Percentiles rank a stretch among this genome's conserved stretches.
Conservation (phyloP, 2,113 vertebrate genomes). For the Anolis sagrei region DNA sequence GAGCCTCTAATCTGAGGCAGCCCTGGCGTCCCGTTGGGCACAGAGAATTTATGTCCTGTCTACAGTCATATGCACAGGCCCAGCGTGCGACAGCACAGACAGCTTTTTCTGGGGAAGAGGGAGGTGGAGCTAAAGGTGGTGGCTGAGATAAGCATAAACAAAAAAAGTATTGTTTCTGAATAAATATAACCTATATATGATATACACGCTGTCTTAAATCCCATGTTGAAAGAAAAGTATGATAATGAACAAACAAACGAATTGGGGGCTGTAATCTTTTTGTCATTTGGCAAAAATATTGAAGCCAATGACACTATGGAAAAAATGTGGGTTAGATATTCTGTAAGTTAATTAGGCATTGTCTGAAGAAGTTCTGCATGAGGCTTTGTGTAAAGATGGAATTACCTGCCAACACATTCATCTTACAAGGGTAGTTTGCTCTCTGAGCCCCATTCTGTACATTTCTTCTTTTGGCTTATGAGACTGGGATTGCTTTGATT, state of each 20-base stretch:
- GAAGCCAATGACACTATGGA: neutral
- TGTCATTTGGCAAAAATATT: neutral
- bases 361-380: neutral
- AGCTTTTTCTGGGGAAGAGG: too few species aligned
- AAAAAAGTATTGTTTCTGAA: too few species aligned
- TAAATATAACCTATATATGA: too few species aligned
- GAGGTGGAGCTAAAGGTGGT: neutral
- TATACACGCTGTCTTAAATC: too few species aligned
- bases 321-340: neutral
- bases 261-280: neutral
- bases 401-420: accelerated
- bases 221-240: too few species aligned
- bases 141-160: neutral
- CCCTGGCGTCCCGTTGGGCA: too few species aligned
- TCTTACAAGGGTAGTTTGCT: neutral
- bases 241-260: too few species aligned
- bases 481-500: neutral
- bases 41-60: too few species aligned
- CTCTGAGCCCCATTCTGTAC: neutral
- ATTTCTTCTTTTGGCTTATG: neutral
- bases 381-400: neutral
- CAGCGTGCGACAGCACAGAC: too few species aligned
- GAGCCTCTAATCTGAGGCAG: too few species aligned
- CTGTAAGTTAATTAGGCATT: neutral
- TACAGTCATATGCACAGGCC: too few species aligned